phyloP scores from a whole-genome alignment of 37 sponge, comb jelly and placozoan species.

The Ianthella basta region DNA sequence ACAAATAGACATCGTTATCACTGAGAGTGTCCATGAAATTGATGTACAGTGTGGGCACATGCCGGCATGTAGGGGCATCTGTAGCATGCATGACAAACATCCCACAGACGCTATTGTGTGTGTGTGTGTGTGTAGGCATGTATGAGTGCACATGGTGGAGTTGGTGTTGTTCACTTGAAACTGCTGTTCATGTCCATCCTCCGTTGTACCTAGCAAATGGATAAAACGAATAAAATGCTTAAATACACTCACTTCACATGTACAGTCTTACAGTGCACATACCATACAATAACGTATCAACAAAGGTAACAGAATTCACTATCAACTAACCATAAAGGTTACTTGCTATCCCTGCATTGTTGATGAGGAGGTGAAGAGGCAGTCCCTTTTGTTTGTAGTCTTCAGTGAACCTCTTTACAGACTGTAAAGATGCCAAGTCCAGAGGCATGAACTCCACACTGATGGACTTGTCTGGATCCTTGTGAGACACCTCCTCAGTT shows the following conservation, averaged over 20 bases:
- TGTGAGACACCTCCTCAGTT: conserved; percentile 37
- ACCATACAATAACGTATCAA: too few relatives aligned
- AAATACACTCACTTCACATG: too few relatives aligned
- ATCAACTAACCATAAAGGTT: too few relatives aligned
- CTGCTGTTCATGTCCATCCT: conserved; percentile 33
- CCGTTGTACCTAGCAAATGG: not conserved
- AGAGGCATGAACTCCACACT: conserved; percentile 73
- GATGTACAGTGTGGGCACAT: too few relatives aligned
- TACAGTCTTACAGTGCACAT: too few relatives aligned
- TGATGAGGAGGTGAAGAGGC: conserved; percentile 81
- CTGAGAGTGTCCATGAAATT: too few relatives aligned
- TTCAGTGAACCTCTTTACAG: conserved; percentile 57
- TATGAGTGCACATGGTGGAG: too few relatives aligned
- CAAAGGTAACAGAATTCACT: not conserved
- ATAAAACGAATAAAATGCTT: not conserved
- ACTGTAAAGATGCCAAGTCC: conserved; percentile 73
- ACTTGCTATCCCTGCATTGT: conserved; percentile 77
- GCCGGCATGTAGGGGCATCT: not conserved
- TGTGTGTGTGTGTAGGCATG: conserved; percentile 11
- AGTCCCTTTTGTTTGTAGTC: conserved; percentile 67
- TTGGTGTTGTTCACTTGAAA: conserved; percentile 7
- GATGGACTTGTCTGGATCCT: conserved; percentile 42
- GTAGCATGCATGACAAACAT: not conserved
- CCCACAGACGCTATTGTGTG: not conserved
- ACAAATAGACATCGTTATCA: too few relatives aligned